These are phyloP conservation scores for Agrotis clavis DNA, from an alignment of 2,888 invertebrate genomes.

Conservation along the genomic window DNA sequence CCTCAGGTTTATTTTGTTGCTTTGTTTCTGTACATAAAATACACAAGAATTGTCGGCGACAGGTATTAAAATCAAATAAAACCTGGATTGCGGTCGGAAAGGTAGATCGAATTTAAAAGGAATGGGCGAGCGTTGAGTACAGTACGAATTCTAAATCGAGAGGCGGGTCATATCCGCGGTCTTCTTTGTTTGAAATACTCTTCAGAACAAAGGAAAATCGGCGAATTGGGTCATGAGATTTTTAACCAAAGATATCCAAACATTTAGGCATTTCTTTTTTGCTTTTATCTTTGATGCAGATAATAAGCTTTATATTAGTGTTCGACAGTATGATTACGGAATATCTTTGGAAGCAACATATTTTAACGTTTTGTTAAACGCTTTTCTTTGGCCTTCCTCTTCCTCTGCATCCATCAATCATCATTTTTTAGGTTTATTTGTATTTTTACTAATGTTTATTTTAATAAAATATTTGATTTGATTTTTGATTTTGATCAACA, in stretches of 20 bases:
- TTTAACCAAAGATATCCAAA: neutral
- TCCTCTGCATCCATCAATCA: too few species aligned
- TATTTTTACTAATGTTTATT: too few species aligned
- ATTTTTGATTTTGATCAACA: too few species aligned
- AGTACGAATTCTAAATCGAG: neutral
- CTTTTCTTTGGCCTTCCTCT: too few species aligned
- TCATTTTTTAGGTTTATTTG: too few species aligned
- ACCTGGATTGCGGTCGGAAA: slow-evolving; percentile 7
- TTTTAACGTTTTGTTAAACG: too few species aligned
- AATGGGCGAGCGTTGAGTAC: neutral
- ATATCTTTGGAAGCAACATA: too few species aligned
- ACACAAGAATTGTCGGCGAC: neutral
- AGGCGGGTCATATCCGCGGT: slow-evolving; percentile 19
- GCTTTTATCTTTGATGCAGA: too few species aligned
- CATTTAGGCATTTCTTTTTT: neutral
- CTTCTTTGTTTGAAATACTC: slow-evolving; percentile 24
- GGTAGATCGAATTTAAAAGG: slow-evolving; percentile 18
- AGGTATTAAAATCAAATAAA: slow-evolving; percentile 22
- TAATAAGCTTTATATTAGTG: too few species aligned
- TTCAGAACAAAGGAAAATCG: slow-evolving; percentile 15
- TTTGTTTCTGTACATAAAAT: neutral
- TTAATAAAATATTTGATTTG: too few species aligned
- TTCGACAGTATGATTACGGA: too few species aligned
- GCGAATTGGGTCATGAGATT: neutral
- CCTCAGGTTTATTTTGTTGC: too few species aligned